Conservation (phyloP, 2,113 vertebrate species). For the Platichthys flesus region DNA sequence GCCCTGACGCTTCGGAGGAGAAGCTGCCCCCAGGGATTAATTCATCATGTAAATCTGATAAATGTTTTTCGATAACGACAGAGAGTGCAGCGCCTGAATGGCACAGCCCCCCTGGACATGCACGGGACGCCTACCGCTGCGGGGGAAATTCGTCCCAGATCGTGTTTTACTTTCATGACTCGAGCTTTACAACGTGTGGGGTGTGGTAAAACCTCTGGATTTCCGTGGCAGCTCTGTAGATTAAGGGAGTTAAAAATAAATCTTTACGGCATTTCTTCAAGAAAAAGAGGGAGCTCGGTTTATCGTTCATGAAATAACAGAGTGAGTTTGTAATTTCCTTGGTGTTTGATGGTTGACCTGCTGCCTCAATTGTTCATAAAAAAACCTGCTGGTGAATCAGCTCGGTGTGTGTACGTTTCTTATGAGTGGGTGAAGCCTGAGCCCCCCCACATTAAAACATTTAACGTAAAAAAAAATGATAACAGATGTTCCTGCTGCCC, state of each 20-base stretch:
- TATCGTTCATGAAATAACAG: constrained; percentile 38
- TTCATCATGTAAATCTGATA: constrained; percentile 53
- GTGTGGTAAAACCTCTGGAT: constrained; percentile 23
- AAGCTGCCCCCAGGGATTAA: constrained; percentile 37
- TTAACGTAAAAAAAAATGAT: constrained; percentile 70
- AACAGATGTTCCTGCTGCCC: constrained; percentile 66
- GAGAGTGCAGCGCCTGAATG: constrained; percentile 46
- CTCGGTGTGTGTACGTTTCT: constrained; percentile 31
- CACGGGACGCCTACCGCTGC: constrained; percentile 19
- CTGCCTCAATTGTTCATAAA: constrained; percentile 58
- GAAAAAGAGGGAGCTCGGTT: not conserved
- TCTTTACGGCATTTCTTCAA: constrained; percentile 27
- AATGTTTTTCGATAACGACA: constrained; percentile 45
- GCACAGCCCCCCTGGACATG: constrained; percentile 46
- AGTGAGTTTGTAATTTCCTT: constrained; percentile 58
- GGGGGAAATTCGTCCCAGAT: constrained; percentile 53
- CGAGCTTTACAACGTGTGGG: constrained; percentile 29
- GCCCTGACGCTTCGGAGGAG: constrained; percentile 40
- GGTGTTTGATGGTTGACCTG: constrained; percentile 77
- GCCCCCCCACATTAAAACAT: constrained; percentile 56
- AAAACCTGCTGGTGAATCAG: constrained; percentile 43
- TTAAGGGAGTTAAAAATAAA: constrained; percentile 44
- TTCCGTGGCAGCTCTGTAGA: constrained; percentile 21
- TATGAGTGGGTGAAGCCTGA: constrained; percentile 44
- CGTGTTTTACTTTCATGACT: constrained; percentile 59